Evolutionary conservation across 2,113 vertebrate species (phyloP).

Genomic region (Lagopus muta): DNA sequence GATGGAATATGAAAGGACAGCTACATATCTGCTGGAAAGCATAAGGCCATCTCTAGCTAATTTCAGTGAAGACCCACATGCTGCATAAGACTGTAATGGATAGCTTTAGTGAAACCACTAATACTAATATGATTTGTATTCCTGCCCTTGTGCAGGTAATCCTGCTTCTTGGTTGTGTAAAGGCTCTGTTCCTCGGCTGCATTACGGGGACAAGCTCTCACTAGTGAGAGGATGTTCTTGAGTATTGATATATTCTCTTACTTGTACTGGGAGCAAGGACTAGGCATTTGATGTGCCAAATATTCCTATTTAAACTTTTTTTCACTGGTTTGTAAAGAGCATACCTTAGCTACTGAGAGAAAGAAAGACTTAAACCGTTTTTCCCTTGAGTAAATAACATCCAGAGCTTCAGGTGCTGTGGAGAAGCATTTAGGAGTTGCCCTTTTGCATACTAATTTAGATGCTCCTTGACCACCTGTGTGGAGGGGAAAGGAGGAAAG

Average conservation of each 20-base stretch:
- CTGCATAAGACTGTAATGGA: not conserved
- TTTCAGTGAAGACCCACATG: not conserved
- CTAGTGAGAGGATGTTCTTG: accelerated
- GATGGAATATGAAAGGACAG: not conserved
- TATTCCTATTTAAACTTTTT: not conserved
- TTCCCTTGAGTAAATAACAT: not conserved
- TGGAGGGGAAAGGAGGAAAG: not conserved
- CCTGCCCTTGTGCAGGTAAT: not conserved
- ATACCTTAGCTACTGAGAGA: not conserved
- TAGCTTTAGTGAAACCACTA: not conserved
- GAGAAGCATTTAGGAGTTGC: not conserved
- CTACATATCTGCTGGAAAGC: not conserved
- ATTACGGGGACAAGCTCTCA: not conserved
- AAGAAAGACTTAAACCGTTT: not conserved
- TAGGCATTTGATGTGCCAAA: not conserved
- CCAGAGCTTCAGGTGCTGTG: not conserved
- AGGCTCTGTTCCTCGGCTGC: not conserved
- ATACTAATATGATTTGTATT: not conserved
- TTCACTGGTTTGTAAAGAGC: too few relatives aligned
- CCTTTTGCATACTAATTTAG: not conserved
- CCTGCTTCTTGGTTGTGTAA: accelerated
- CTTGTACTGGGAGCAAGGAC: not conserved
- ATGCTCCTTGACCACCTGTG: not conserved
- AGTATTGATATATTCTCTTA: not conserved
- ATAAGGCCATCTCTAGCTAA: not conserved